These are phyloP conservation scores for Hemicordylus capensis DNA, from an alignment of 2,113 vertebrate genomes.

Conservation along the genomic window DNA sequence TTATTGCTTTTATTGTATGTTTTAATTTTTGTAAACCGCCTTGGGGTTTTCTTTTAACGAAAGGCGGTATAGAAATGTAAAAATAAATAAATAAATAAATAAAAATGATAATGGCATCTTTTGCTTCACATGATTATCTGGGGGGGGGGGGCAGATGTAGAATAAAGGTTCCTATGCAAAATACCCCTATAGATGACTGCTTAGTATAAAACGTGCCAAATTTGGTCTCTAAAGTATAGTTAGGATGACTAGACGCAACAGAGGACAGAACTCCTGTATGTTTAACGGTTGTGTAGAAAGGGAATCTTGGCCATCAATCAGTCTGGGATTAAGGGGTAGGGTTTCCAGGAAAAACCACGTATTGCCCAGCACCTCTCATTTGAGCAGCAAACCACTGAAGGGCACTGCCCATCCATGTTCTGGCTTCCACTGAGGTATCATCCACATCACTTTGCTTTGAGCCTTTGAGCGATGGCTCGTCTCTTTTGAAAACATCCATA, in stretches of 20 bases:
- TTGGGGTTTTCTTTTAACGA: no score
- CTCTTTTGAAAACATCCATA: slow-evolving; percentile 28
- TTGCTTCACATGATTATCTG: no score
- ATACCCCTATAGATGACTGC: no score
- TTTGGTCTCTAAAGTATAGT: neutral
- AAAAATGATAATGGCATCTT: no score
- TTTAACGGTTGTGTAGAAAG: neutral
- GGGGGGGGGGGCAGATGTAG: no score
- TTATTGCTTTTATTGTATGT: no score
- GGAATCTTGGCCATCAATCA: neutral
- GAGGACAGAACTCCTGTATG: neutral
- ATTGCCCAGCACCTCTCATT: neutral
- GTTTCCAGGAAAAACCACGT: neutral
- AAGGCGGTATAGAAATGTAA: no score
- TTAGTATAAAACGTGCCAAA: neutral
- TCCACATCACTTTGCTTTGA: slow-evolving; percentile 34
- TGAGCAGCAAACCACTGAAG: accelerated
- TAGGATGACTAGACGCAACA: neutral
- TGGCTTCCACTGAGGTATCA: accelerated
- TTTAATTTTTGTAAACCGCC: no score
- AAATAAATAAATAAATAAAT: no score
- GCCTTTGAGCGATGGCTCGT: slow-evolving; percentile 3
- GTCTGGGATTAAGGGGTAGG: accelerated
- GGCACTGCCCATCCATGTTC: accelerated
- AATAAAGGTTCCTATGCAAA: no score